A percentile compares a stretch with the other conserved stretches of the same genome.
phyloP scores from a whole-genome alignment of 2,888 invertebrate genomes.

The Ormyrus rosae region DNA sequence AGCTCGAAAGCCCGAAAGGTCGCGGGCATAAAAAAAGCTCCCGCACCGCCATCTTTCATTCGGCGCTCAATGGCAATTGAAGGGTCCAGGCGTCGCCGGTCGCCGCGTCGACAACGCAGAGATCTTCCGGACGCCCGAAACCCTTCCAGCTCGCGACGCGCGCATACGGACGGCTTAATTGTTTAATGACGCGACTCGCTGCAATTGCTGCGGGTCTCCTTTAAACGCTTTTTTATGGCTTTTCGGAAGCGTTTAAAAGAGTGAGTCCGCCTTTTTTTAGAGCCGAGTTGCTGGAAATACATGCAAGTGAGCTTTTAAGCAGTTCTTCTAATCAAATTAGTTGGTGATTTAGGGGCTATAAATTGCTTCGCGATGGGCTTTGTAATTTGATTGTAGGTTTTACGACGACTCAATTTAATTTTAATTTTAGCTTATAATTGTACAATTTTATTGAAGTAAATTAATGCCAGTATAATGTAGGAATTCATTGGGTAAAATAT shows the following conservation, averaged over 20 bases:
- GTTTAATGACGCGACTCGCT: slow-evolving; percentile 9
- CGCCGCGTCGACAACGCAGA: slow-evolving; percentile 55
- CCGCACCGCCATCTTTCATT: slow-evolving; percentile 51
- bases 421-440: too few relatives aligned
- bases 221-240: neutral
- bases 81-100: slow-evolving; percentile 7
- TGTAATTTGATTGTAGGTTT: too few relatives aligned
- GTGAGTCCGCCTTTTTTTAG: neutral
- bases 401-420: too few relatives aligned
- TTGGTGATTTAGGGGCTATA: too few relatives aligned
- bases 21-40: slow-evolving; percentile 31
- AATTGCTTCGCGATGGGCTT: too few relatives aligned
- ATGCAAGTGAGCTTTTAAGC: too few relatives aligned
- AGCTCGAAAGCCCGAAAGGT: too few relatives aligned
- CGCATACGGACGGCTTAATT: slow-evolving; percentile 44
- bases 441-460: too few relatives aligned
- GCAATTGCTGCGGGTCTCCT: neutral
- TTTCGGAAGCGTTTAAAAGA: neutral
- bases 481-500: too few relatives aligned
- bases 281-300: too few relatives aligned
- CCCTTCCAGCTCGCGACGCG: neutral
- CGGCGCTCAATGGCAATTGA: slow-evolving; percentile 37
- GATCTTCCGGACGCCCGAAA: slow-evolving; percentile 42
- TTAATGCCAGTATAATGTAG: too few relatives aligned
- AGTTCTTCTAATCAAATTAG: too few relatives aligned